Percentiles rank a stretch among this genome's conserved stretches.
These are phyloP conservation scores for Malacosoma neustria DNA, from an alignment of 2,888 invertebrate species.

Conservation along the genomic window DNA sequence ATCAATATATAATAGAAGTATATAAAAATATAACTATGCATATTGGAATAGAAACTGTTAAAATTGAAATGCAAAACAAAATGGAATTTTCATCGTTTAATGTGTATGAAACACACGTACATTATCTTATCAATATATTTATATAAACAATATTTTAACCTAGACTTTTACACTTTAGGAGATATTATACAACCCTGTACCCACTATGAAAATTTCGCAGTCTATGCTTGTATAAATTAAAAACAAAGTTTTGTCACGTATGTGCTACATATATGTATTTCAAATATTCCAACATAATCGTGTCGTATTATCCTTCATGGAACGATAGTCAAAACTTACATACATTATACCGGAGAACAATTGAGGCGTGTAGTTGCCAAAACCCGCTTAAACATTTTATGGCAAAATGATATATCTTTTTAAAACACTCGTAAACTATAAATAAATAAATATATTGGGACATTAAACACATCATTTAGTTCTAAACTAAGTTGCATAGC, in stretches of 20 bases:
- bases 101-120: conserved; percentile 53
- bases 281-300: neutral
- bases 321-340: too few species aligned
- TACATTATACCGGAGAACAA: too few species aligned
- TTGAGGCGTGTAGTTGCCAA: too few species aligned
- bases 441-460: too few species aligned
- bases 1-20: conserved; percentile 29
- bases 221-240: conserved; percentile 11
- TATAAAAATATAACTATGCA: conserved; percentile 37
- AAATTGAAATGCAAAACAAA: conserved; percentile 52
- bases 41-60: conserved; percentile 39
- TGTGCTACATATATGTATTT: conserved; percentile 15
- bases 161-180: conserved; percentile 64
- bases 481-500: too few species aligned
- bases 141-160: conserved; percentile 68
- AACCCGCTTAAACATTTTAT: too few species aligned
- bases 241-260: conserved; percentile 22
- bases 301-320: too few species aligned
- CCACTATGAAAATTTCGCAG: conserved; percentile 41
- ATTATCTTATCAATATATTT: conserved; percentile 62
- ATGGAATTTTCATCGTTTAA: conserved; percentile 53
- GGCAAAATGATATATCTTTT: too few species aligned
- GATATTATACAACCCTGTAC: conserved; percentile 75
- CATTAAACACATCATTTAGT: too few species aligned
- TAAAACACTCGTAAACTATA: too few species aligned